Evolutionary conservation across 2,888 invertebrate genomes (phyloP).

Genomic region (Lutraria lutraria): DNA sequence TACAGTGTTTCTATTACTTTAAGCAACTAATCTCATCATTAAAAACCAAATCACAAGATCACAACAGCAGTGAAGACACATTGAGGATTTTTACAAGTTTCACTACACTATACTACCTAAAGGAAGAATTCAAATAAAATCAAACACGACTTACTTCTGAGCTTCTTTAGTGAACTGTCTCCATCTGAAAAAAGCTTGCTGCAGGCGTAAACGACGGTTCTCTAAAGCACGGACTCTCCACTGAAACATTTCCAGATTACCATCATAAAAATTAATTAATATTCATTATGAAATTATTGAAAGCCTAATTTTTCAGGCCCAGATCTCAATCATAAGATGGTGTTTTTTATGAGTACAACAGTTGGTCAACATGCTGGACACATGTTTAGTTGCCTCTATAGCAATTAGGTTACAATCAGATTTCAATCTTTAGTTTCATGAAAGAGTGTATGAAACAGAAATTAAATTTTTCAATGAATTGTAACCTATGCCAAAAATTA

Average conservation of each 20-base stretch:
- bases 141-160: conserved; percentile 72
- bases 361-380: too few species aligned
- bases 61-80: not conserved
- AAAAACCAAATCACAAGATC: not conserved
- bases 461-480: too few species aligned
- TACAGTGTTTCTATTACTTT: not conserved
- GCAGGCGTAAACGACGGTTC: conserved; percentile 70
- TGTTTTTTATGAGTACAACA: too few species aligned
- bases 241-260: conserved; percentile 56
- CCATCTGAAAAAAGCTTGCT: conserved; percentile 75
- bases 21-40: not conserved
- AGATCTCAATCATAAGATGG: too few species aligned
- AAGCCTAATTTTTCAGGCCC: too few species aligned
- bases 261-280: too few species aligned
- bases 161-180: conserved; percentile 76
- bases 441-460: too few species aligned
- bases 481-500: too few species aligned
- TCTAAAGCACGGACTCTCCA: conserved; percentile 70
- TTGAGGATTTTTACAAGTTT: not conserved
- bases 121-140: not conserved
- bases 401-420: too few species aligned
- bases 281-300: too few species aligned
- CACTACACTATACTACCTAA: not conserved
- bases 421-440: too few species aligned
- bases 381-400: too few species aligned